Conservation (phyloP, 92 coral and sea anemone genomes). For the Parazoanthus swiftii region DNA sequence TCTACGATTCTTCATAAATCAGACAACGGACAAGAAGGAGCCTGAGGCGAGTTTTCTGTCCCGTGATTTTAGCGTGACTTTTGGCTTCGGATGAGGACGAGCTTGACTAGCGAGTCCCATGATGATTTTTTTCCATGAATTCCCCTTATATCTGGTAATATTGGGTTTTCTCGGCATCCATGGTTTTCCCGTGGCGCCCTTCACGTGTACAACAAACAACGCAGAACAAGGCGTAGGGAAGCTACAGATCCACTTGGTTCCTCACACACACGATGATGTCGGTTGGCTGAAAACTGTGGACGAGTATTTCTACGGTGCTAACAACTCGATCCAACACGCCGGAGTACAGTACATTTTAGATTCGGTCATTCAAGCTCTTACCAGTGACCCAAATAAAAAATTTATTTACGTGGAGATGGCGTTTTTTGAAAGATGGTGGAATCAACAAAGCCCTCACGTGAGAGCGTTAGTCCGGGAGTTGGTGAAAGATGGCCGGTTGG, state of each 20-base stretch:
- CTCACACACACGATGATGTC: slow-evolving; percentile 95
- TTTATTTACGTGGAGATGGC: slow-evolving; percentile 96
- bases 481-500: slow-evolving; percentile 63
- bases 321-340: slow-evolving; percentile 88
- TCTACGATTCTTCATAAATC: no score
- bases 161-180: neutral
- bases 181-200: neutral
- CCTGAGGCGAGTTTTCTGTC: no score
- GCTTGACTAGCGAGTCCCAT: neutral
- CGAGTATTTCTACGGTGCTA: slow-evolving; percentile 86
- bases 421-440: slow-evolving; percentile 96
- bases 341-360: slow-evolving; percentile 96
- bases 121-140: neutral
- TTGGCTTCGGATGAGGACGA: no score
- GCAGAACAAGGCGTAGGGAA: slow-evolving; percentile 34
- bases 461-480: slow-evolving; percentile 67
- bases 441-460: slow-evolving; percentile 67
- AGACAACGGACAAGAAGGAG: no score
- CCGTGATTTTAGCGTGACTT: no score
- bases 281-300: slow-evolving; percentile 98
- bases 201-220: neutral
- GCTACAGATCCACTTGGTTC: slow-evolving; percentile 83
- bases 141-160: neutral
- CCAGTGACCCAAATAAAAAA: slow-evolving; percentile 66
- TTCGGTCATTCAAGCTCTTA: slow-evolving; percentile 85